These are phyloP conservation scores for Arizona elegans DNA, from an alignment of 2,113 vertebrate genomes.

Conservation along the genomic window DNA sequence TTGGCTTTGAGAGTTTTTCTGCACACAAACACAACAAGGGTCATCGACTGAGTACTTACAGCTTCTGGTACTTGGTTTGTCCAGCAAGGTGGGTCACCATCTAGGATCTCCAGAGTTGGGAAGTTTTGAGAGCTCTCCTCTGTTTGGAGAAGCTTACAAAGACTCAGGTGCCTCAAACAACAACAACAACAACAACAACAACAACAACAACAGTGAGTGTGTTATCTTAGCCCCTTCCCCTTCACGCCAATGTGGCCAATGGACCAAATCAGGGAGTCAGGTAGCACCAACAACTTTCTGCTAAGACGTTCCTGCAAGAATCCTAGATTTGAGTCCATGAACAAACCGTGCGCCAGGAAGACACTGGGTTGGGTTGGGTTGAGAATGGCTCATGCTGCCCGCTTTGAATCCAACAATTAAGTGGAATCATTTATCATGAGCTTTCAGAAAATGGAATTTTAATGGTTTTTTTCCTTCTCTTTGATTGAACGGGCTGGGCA, in stretches of 20 bases:
- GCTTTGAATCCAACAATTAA: neutral
- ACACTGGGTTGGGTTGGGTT: neutral
- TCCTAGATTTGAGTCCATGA: neutral
- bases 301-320: neutral
- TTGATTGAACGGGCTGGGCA: neutral
- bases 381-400: neutral
- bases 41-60: neutral
- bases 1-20: neutral
- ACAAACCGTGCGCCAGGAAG: neutral
- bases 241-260: neutral
- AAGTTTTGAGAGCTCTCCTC: neutral
- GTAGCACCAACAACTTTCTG: neutral
- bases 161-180: neutral
- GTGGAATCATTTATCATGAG: neutral
- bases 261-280: neutral
- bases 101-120: neutral
- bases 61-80: neutral
- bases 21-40: slow-evolving; percentile 1
- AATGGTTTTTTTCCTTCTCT: neutral
- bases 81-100: neutral
- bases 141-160: neutral
- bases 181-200: too few species aligned
- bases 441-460: neutral
- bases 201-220: neutral
- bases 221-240: neutral